Base-by-base conservation (phyloP, 2,113 vertebrate genomes). In the Channa maculata region DNA sequence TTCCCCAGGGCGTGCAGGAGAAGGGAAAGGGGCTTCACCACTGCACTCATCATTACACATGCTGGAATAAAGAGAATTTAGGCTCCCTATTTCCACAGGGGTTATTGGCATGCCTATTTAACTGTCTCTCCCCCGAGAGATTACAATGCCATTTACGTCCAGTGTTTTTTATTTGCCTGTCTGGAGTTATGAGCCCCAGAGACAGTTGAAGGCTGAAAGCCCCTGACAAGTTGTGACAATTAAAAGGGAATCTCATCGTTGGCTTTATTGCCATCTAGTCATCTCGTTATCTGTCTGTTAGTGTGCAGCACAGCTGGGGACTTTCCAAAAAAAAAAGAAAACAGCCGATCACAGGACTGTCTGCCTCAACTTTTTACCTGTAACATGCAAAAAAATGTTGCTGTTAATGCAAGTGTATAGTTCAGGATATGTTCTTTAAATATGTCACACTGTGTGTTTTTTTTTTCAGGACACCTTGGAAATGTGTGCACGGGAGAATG, bases 381-480 rank as follows among this genome's bases (percentile, higher is more conserved):
- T 33, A 76, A 71, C 24, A 24, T 50, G 48, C 43, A 5, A 24
- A 3, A 5, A 13, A 3, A 8, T n/a, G 36, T n/a, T 15, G 36
- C 4, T 1, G 2, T 15, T 60, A 60, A 38, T 49, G 61, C 43
- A 10, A 33, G 24, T 7, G 50, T 38, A 11, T 24, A 50, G 6
- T 39, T 60, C 0, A 7, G 15, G 24, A 77, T 2, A 33, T 12
- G n/a, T n/a, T 54, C 13, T 50, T 44, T 44, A 46, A 66, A 45
- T 14, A 14, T 36, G 11, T 60, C 6, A 3, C 9, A 61, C 4
- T 68, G 38, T 71, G 12, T 43, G 5, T 24, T 55, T 44, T 60
- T 4, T 24, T 81, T 75, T 54, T 44, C 54, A 99, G 98, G 96
- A 99, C 77, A 97, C 96, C 0, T 79, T 99, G 93, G 98, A 99